Conservation (phyloP, 2,113 vertebrate species). For the Psettodes erumei region DNA sequence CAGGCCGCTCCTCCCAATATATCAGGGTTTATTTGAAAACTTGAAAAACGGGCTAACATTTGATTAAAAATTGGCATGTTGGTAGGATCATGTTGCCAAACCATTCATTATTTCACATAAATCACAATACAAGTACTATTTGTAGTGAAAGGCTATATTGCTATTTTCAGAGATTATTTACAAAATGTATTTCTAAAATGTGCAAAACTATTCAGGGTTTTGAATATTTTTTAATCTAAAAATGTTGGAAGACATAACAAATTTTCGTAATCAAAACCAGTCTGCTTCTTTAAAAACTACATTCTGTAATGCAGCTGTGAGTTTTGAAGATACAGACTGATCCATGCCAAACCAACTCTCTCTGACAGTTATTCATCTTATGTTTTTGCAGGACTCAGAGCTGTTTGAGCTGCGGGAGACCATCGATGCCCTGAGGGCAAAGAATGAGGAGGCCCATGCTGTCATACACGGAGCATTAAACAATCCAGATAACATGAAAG, state of each 20-base stretch:
- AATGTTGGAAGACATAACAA: not conserved
- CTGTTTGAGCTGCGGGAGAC: slow-evolving; percentile 91
- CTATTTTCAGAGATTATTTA: too few relatives aligned
- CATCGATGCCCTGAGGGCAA: slow-evolving; percentile 90
- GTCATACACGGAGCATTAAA: slow-evolving; percentile 94
- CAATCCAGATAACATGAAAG: slow-evolving; percentile 87
- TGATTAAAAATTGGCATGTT: too few relatives aligned
- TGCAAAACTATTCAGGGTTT: not conserved
- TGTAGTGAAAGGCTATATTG: not conserved
- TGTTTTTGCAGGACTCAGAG: slow-evolving; percentile 86
- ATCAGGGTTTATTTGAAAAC: slow-evolving; percentile 5
- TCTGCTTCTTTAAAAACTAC: not conserved
- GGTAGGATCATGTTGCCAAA: too few relatives aligned
- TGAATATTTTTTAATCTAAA: not conserved
- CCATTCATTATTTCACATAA: too few relatives aligned
- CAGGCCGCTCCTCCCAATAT: not conserved
- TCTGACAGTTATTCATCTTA: not conserved
- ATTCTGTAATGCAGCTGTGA: not conserved
- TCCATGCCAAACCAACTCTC: not conserved
- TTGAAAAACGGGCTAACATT: too few relatives aligned
- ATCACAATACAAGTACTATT: too few relatives aligned
- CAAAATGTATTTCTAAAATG: too few relatives aligned
- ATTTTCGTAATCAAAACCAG: not conserved
- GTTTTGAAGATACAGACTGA: not conserved
- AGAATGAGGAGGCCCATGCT: slow-evolving; percentile 93